phyloP scores from a whole-genome alignment of 2,113 vertebrate genomes.

The Amblyornis subalaris region DNA sequence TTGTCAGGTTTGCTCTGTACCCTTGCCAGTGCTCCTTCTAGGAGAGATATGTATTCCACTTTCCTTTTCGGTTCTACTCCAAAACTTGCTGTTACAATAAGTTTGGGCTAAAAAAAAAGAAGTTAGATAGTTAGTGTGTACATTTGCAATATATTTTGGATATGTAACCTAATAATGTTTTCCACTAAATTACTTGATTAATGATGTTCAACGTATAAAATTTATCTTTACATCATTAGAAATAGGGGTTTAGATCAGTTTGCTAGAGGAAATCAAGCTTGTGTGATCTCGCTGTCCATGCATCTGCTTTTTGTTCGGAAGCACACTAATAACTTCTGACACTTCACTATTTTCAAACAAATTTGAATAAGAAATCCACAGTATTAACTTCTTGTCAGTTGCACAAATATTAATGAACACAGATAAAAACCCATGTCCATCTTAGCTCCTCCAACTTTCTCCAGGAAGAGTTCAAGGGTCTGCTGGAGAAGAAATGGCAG shows the following conservation, averaged over 20 bases:
- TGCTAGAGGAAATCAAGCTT: background rate
- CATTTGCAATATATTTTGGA: background rate
- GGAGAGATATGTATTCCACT: slow-evolving; percentile 88
- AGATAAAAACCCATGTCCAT: background rate
- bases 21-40: slow-evolving; percentile 85
- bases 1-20: slow-evolving; percentile 81
- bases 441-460: background rate
- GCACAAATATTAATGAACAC: background rate
- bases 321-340: background rate
- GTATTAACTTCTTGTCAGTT: background rate
- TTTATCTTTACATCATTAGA: background rate
- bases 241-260: background rate
- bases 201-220: background rate
- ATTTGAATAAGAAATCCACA: background rate
- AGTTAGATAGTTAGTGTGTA: background rate
- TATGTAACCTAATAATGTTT: background rate
- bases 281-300: background rate
- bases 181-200: background rate
- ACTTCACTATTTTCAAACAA: background rate
- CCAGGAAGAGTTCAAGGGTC: background rate
- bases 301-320: background rate
- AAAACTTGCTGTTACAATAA: slow-evolving; percentile 91
- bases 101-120: slow-evolving; percentile 81
- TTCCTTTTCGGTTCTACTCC: slow-evolving; percentile 89
- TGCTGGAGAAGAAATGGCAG: background rate